Conservation (phyloP, 2,888 invertebrate species). For the Cylindroiulus punctatus region DNA sequence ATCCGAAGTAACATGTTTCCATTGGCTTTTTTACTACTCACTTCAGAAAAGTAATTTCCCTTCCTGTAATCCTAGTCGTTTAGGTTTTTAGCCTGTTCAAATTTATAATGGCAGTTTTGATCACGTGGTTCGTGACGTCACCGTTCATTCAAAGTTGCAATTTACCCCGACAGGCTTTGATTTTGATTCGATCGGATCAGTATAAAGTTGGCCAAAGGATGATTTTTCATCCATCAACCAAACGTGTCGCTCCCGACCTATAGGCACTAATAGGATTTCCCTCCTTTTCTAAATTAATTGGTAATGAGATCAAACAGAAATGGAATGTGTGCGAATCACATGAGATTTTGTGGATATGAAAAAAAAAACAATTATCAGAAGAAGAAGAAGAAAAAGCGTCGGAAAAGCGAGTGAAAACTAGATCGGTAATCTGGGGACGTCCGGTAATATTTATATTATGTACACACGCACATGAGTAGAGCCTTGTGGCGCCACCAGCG, state of each 20-base stretch:
- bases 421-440: not conserved
- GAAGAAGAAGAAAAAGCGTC: not conserved
- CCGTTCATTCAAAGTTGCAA: not conserved
- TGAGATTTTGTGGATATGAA: not conserved
- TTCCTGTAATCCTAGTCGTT: too few relatives aligned
- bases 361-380: not conserved
- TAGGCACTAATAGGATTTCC: not conserved
- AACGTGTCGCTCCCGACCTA: not conserved
- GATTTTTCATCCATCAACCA: not conserved
- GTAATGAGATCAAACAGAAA: constrained; percentile 10
- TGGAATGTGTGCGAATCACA: not conserved
- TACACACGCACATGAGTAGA: not conserved
- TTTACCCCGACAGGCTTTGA: not conserved
- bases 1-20: too few relatives aligned
- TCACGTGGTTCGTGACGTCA: not conserved
- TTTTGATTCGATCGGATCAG: not conserved
- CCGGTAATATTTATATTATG: not conserved
- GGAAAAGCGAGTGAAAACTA: not conserved
- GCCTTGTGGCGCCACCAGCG: not conserved
- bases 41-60: too few relatives aligned
- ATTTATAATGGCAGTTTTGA: too few relatives aligned
- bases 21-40: too few relatives aligned
- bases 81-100: too few relatives aligned
- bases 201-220: not conserved
- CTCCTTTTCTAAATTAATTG: not conserved